A percentile compares a stretch with the other conserved stretches of the same genome.
Evolutionary conservation across 2,888 invertebrate genomes (phyloP).

Genomic region (Tiliacea aurago): DNA sequence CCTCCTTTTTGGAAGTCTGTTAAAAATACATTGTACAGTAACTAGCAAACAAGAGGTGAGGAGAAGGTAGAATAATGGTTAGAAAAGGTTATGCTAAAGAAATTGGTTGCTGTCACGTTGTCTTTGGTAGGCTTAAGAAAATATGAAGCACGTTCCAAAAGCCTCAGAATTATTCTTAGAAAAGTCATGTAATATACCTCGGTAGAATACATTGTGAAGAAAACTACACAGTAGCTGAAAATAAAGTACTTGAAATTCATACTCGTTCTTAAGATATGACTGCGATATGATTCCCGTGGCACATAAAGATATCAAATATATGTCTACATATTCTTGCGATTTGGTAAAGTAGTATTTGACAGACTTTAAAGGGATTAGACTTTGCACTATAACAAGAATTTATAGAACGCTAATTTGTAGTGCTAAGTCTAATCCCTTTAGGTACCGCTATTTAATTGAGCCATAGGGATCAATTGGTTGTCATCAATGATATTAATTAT

Average conservation of each 20-base stretch:
- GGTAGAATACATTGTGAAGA: conserved; percentile 23
- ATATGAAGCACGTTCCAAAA: conserved; percentile 6
- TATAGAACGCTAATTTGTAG: too few species aligned
- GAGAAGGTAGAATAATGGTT: background rate
- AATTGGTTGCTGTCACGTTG: conserved; percentile 14
- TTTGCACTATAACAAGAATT: background rate
- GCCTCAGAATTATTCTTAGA: conserved; percentile 1
- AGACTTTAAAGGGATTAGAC: background rate
- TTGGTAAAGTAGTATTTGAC: conserved; percentile 8
- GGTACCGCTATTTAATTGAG: too few species aligned
- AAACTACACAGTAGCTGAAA: conserved; percentile 31
- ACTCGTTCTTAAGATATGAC: conserved; percentile 30
- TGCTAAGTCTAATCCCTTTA: too few species aligned
- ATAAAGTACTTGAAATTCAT: conserved; percentile 37
- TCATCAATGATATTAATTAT: too few species aligned
- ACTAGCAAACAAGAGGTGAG: background rate
- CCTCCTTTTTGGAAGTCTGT: too few species aligned
- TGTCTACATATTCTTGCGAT: conserved; percentile 25
- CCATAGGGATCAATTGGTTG: too few species aligned
- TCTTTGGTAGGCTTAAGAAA: conserved; percentile 26
- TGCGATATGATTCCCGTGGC: conserved; percentile 29
- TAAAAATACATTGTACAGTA: background rate
- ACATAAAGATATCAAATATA: conserved; percentile 49
- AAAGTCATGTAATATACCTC: conserved; percentile 13
- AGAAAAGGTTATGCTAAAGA: conserved; percentile 3